phyloP scores from a whole-genome alignment of 2,888 invertebrate genomes.

The Crossocerus cetratus region DNA sequence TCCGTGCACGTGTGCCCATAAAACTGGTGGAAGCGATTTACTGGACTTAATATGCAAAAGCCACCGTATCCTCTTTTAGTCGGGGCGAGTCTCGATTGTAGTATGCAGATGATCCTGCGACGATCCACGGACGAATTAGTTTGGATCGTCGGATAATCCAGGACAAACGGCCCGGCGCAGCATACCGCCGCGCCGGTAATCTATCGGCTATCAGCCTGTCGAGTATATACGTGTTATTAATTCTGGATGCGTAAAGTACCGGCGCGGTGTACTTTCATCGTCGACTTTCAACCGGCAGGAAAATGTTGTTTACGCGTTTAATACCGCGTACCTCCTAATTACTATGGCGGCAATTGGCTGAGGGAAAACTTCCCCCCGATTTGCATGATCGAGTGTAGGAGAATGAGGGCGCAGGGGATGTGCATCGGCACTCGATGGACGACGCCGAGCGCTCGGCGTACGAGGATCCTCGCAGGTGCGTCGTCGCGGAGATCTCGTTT shows the following conservation, averaged over 20 bases:
- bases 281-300: conserved; percentile 7
- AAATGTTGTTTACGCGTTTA: conserved; percentile 18
- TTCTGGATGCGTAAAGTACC: conserved; percentile 13
- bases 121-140: too few relatives aligned
- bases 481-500: conserved; percentile 39
- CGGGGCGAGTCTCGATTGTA: too few relatives aligned
- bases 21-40: too few relatives aligned
- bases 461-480: conserved; percentile 33
- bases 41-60: too few relatives aligned
- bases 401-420: not conserved
- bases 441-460: conserved; percentile 2
- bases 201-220: too few relatives aligned
- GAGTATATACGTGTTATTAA: not conserved
- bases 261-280: conserved; percentile 30
- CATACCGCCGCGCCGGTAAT: too few relatives aligned
- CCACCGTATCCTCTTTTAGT: too few relatives aligned
- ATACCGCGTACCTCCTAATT: conserved; percentile 31
- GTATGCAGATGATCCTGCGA: too few relatives aligned
- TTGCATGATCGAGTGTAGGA: conserved; percentile 33
- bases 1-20: too few relatives aligned
- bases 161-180: too few relatives aligned
- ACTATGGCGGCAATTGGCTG: conserved; percentile 5
- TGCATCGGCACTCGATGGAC: conserved; percentile 25
- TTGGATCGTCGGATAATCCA: too few relatives aligned
- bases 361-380: conserved; percentile 11